Conservation (phyloP, 2,113 vertebrate genomes). For the Nothocercus nigrocapillus region DNA sequence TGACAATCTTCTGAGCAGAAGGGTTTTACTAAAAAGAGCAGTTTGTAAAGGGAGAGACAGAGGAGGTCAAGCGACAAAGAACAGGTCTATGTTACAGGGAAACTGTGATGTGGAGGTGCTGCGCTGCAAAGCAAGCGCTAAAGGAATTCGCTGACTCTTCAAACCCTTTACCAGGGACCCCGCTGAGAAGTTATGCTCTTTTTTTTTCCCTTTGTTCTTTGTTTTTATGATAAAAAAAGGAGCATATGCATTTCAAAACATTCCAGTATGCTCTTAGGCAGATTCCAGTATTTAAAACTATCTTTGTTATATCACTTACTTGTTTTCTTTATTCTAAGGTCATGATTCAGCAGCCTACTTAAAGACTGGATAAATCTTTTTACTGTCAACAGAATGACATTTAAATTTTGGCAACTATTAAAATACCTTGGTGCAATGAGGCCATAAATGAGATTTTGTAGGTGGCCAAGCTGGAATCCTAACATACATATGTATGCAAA, state of each 20-base stretch:
- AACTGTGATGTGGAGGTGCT: conserved; percentile 10
- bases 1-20: conserved; percentile 50
- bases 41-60: conserved; percentile 43
- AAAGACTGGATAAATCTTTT: background rate
- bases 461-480: background rate
- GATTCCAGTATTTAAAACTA: background rate
- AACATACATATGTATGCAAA: background rate
- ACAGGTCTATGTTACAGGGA: conserved; percentile 25
- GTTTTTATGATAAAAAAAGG: accelerated
- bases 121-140: conserved; percentile 17
- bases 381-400: conserved; percentile 16
- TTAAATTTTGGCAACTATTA: conserved; percentile 23
- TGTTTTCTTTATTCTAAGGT: background rate
- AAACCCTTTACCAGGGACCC: background rate
- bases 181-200: background rate
- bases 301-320: background rate
- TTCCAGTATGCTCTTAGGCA: background rate
- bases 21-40: conserved; percentile 35
- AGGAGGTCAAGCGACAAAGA: conserved; percentile 44
- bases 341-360: background rate
- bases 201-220: background rate
- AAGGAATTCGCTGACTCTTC: conserved; percentile 28
- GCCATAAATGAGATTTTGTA: conserved; percentile 15
- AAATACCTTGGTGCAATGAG: conserved; percentile 9
- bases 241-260: background rate